Conservation (phyloP, 1,140 invertebrate genomes). For the Diprion similis region DNA sequence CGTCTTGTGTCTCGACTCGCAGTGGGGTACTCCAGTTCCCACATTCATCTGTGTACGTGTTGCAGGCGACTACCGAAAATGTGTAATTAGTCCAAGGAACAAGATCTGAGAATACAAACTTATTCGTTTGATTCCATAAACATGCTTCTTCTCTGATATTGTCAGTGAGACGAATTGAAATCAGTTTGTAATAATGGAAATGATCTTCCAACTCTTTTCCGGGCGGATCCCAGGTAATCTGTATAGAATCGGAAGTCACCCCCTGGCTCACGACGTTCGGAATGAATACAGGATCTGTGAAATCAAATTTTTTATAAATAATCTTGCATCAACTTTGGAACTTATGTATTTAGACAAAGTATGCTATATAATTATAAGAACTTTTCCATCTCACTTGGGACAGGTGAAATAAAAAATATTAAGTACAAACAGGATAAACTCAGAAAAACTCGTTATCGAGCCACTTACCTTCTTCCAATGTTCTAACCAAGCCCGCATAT, state of each 20-base stretch:
- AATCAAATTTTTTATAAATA: constrained; percentile 16
- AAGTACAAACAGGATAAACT: neutral
- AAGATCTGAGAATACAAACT: constrained; percentile 79
- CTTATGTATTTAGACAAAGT: neutral
- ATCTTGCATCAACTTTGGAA: constrained; percentile 10
- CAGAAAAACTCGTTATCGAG: neutral
- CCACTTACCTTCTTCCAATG: constrained; percentile 64
- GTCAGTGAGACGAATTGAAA: constrained; percentile 64
- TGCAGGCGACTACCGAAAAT: constrained; percentile 80
- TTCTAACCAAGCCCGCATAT: constrained; percentile 64
- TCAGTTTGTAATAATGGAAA: constrained; percentile 79
- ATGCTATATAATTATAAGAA: too few relatives aligned
- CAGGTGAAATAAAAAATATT: constrained; percentile 10
- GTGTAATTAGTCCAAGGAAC: constrained; percentile 78
- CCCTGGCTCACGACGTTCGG: constrained; percentile 80
- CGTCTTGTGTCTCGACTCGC: constrained; percentile 82
- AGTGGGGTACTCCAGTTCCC: constrained; percentile 77
- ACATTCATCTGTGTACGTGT: constrained; percentile 76
- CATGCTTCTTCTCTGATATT: constrained; percentile 67
- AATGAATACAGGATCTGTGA: constrained; percentile 76
- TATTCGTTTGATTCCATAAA: constrained; percentile 69
- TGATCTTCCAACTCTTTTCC: constrained; percentile 70
- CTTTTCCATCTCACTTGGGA: too few relatives aligned
- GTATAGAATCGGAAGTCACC: constrained; percentile 77
- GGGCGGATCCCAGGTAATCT: constrained; percentile 77